Base-by-base conservation (phyloP, 2,113 vertebrate species). In the Argyrosomus japonicus region DNA sequence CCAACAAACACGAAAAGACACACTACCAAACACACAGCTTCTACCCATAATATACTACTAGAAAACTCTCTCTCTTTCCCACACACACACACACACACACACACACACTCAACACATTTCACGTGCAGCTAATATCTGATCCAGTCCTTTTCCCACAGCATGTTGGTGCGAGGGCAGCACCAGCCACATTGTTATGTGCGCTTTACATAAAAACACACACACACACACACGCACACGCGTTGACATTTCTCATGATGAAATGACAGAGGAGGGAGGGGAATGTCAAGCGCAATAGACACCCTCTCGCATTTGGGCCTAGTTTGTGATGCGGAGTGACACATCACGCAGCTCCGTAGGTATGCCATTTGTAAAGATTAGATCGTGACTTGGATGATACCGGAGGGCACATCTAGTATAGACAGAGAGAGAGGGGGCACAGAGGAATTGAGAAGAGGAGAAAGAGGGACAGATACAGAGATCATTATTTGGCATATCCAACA, bases 231-330 rank as follows among this genome's bases (percentile, higher is more conserved):
- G 6, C 32, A 6, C 32, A 74, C 88, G 68, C 77, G 57, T 45
- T 90, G 85, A 84, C 85, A 88, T 93, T 92, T 86, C 62, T 65
- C 62, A 75, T 85, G 86, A 91, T 67, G 68, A 75, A 77, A 90
- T 72, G 82, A 86, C 61, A 54, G 77, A 29, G 65, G 78, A 53
- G 57, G 61, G 72, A 36, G 60, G 57, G 63, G 63, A 77, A 82
- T 79, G 89, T 87, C 86, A 79, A 70, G 77, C 67, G 57, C 56
- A 73, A 82, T 68, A 60, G 70, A 79, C 32, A 23, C 81, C 79
- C 72, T 27, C 53, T 32, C 4, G 32, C n/a, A 0, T 81, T 73
- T 32, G 68, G 75, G 54, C 54, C 86, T 63, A 50, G 67, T 70
- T 91, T 74, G 53, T 85, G 84, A 90, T 87, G 67, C 43, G 8